Percentiles rank a stretch among this genome's conserved stretches.
These are phyloP conservation scores for Asobara japonica DNA, from an alignment of 1,140 invertebrate species.

Conservation along the genomic window DNA sequence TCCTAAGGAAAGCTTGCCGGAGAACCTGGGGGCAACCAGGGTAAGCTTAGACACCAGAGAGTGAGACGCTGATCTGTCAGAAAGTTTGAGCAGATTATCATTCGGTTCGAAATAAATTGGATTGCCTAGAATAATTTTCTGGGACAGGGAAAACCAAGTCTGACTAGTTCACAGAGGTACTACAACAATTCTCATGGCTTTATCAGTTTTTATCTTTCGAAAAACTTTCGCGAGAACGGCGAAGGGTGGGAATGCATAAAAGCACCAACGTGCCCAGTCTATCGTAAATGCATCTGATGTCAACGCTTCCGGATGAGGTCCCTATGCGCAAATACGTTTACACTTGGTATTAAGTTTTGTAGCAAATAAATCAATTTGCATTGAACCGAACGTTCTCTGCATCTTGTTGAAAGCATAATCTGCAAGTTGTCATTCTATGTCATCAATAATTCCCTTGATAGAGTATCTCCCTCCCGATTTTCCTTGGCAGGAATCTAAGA, in stretches of 20 bases:
- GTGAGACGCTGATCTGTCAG: conserved; percentile 17
- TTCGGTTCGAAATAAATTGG: conserved; percentile 19
- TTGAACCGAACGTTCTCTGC: neutral
- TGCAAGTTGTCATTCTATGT: neutral
- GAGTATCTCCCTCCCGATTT: neutral
- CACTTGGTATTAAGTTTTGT: conserved; percentile 42
- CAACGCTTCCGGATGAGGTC: conserved; percentile 36
- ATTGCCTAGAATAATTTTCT: neutral
- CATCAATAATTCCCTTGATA: neutral
- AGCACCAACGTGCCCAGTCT: conserved; percentile 32
- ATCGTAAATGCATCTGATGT: conserved; percentile 47
- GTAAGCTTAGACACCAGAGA: conserved; percentile 10
- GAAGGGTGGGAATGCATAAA: conserved; percentile 42
- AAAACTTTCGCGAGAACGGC: conserved; percentile 35
- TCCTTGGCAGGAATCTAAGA: neutral
- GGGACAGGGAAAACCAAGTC: conserved; percentile 28
- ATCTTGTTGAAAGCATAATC: neutral
- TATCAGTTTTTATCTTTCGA: conserved; percentile 27
- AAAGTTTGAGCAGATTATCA: neutral
- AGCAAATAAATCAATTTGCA: conserved; percentile 43
- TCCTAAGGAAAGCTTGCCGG: conserved; percentile 26
- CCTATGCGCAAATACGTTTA: conserved; percentile 42
- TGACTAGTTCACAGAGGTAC: conserved; percentile 21
- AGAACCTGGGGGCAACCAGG: conserved; percentile 30
- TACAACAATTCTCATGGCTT: conserved; percentile 27